Percentiles rank a stretch among this genome's conserved stretches.
Conservation (phyloP, 2,113 vertebrate genomes). For the Pelvicachromis taeniatus region DNA sequence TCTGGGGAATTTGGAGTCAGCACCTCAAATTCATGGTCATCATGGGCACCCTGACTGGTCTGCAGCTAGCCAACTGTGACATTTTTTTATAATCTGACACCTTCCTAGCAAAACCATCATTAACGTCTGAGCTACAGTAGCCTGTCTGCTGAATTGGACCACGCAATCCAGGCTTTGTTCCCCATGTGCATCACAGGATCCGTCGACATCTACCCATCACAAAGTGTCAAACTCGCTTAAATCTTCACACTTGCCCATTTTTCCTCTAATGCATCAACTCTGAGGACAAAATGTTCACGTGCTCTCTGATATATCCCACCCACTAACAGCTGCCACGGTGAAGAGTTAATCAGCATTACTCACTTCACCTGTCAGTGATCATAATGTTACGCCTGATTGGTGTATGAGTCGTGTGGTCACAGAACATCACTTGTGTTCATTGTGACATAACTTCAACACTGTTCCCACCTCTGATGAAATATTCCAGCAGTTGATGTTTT, state of each 20-base stretch:
- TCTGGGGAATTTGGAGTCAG: neutral
- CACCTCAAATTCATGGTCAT: too few relatives aligned
- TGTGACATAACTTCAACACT: neutral
- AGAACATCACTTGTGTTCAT: neutral
- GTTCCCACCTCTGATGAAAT: neutral
- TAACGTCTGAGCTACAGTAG: neutral
- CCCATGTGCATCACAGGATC: neutral
- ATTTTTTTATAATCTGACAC: neutral
- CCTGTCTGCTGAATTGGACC: neutral
- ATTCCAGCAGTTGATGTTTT: neutral
- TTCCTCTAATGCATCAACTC: neutral
- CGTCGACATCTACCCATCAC: neutral
- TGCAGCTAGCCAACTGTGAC: neutral
- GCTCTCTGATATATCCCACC: accelerated
- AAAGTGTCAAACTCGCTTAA: neutral
- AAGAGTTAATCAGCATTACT: neutral
- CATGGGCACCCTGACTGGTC: neutral
- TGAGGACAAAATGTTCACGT: neutral
- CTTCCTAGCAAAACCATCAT: neutral
- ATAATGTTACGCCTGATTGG: neutral
- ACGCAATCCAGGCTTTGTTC: neutral
- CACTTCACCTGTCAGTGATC: neutral
- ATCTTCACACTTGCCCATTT: neutral
- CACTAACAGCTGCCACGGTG: neutral
- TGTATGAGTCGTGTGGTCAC: neutral